Conservation (phyloP, 2,797 vertebrate genomes). For the Pangasius sanitwongsei region DNA sequence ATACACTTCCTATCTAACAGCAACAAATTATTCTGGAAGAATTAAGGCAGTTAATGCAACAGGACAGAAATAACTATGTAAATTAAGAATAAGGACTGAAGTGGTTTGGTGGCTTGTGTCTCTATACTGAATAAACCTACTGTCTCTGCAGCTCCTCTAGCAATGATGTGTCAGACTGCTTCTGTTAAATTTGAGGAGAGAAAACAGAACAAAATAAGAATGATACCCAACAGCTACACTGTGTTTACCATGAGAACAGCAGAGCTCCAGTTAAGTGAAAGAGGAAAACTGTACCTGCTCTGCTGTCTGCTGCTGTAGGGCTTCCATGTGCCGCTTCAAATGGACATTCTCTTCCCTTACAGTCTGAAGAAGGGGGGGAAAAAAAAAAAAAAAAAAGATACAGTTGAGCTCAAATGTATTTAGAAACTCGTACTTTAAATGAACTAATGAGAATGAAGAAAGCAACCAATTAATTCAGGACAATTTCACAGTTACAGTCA, state of each 20-base stretch:
- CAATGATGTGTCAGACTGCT: constrained; percentile 76
- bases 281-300: constrained; percentile 75
- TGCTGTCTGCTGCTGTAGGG: constrained; percentile 76
- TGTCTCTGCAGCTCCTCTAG: constrained; percentile 86
- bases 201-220: constrained; percentile 15
- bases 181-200: constrained; percentile 69
- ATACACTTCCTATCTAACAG: not conserved
- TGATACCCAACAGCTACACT: constrained; percentile 36
- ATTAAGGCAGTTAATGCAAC: not conserved
- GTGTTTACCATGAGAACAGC: constrained; percentile 8
- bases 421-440: not conserved
- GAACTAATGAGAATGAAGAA: not conserved
- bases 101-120: not conserved
- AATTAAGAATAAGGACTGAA: not conserved
- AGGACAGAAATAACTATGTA: not conserved
- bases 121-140: constrained; percentile 73
- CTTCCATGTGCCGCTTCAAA: constrained; percentile 81
- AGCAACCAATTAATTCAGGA: not conserved
- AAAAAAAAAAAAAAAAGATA: not conserved
- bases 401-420: not conserved
- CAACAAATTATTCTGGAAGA: not conserved
- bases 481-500: not conserved
- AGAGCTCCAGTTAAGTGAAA: not conserved
- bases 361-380: constrained; percentile 65
- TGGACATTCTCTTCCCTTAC: constrained; percentile 80